Evolutionary conservation across 2,888 invertebrate species (phyloP).

Genomic region (Caenorhabditis panamensis): DNA sequence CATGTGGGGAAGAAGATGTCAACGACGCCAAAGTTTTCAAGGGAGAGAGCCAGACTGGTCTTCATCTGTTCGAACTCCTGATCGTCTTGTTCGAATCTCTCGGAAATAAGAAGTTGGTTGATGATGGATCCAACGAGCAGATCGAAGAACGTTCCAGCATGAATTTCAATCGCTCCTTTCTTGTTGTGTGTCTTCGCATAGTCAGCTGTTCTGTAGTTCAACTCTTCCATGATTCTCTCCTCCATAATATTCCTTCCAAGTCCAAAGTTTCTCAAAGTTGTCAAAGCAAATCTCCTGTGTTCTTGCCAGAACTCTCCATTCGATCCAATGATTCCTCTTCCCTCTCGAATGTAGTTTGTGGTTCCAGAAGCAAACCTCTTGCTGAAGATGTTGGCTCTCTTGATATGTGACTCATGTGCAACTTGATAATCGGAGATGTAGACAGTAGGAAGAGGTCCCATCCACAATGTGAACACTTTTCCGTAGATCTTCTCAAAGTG

Average conservation of each 20-base stretch:
- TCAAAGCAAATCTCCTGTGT: constrained; percentile 51
- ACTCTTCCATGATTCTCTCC: constrained; percentile 58
- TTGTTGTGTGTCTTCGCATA: constrained; percentile 29
- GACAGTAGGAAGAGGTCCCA: constrained; percentile 63
- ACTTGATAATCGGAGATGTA: constrained; percentile 61
- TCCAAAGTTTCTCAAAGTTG: constrained; percentile 52
- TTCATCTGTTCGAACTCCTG: constrained; percentile 37
- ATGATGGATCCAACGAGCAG: constrained; percentile 62
- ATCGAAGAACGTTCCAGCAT: constrained; percentile 48
- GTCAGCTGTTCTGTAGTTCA: constrained; percentile 31
- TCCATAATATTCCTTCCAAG: constrained; percentile 60
- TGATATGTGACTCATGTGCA: constrained; percentile 60
- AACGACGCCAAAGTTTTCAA: constrained; percentile 36
- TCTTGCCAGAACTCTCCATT: constrained; percentile 59
- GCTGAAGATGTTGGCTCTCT: constrained; percentile 44
- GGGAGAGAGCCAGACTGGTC: constrained; percentile 3
- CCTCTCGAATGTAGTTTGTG: constrained; percentile 35
- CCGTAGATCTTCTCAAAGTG: constrained; percentile 57
- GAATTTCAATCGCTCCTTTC: constrained; percentile 30
- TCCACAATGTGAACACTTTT: constrained; percentile 66
- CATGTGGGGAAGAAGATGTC: constrained; percentile 41
- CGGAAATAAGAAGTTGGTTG: constrained; percentile 54
- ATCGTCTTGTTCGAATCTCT: constrained; percentile 50
- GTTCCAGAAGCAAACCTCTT: constrained; percentile 31
- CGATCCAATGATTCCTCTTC: constrained; percentile 48